Percentiles rank a stretch among this genome's conserved stretches.
Conservation (phyloP, 2,888 invertebrate species). For the Caenorhabditis auriculariae region DNA sequence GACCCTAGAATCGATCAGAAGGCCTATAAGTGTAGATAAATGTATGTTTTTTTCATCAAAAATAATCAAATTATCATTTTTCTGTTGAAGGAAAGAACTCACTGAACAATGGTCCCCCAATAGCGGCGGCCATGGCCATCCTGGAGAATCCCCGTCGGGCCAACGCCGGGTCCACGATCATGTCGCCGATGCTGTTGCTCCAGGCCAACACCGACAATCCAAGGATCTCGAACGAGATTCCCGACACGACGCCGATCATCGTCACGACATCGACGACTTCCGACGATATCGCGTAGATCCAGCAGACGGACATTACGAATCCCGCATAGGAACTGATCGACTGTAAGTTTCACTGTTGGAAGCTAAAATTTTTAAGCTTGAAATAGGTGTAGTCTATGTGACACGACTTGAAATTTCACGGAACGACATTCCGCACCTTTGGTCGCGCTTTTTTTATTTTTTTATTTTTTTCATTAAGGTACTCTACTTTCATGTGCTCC, state of each 20-base stretch:
- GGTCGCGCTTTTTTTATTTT: no score
- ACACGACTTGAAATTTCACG: no score
- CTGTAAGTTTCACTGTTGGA: slow-evolving; percentile 17
- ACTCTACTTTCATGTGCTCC: no score
- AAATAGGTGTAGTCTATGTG: no score
- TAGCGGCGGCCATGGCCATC: slow-evolving; percentile 74
- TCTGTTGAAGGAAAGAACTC: slow-evolving; percentile 27
- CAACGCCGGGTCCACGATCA: slow-evolving; percentile 71
- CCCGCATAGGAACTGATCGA: slow-evolving; percentile 66
- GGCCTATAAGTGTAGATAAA: no score
- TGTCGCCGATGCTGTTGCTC: slow-evolving; percentile 73
- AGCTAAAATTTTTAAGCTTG: no score
- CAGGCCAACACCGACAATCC: slow-evolving; percentile 73
- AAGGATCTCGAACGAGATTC: slow-evolving; percentile 63
- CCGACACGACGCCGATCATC: slow-evolving; percentile 70
- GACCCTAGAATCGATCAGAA: no score
- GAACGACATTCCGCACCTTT: no score
- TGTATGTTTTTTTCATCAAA: not conserved
- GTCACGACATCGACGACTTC: slow-evolving; percentile 71
- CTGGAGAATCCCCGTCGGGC: slow-evolving; percentile 72
- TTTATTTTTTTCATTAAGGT: no score
- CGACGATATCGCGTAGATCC: slow-evolving; percentile 72
- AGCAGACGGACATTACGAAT: slow-evolving; percentile 70
- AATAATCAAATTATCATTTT: not conserved
- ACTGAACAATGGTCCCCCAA: slow-evolving; percentile 75